Evolutionary conservation across 2,888 invertebrate genomes (phyloP).

Genomic region (Mermis nigrescens): DNA sequence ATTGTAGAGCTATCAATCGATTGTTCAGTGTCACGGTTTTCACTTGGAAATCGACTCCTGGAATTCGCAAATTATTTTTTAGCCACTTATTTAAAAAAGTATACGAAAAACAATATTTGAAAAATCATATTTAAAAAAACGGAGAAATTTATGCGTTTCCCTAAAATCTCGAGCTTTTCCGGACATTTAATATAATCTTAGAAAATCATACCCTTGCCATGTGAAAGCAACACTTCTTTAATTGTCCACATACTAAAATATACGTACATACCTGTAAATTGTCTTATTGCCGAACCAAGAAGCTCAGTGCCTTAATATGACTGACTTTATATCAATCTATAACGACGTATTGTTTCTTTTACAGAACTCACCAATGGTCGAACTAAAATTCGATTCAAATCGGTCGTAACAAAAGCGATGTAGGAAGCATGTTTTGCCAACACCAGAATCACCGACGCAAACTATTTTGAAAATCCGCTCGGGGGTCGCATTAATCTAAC

Average conservation of each 20-base stretch:
- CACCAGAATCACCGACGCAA: constrained; percentile 41
- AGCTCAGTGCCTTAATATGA: too few relatives aligned
- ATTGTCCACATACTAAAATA: too few relatives aligned
- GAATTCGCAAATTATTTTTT: constrained; percentile 8
- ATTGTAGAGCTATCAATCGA: constrained; percentile 34
- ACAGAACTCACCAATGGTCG: constrained; percentile 38
- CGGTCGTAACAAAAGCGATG: constrained; percentile 40
- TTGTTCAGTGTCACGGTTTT: constrained; percentile 34
- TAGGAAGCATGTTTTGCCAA: constrained; percentile 41
- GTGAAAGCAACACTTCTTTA: too few relatives aligned
- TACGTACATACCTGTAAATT: too few relatives aligned
- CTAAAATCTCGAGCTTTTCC: background rate
- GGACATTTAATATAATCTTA: background rate
- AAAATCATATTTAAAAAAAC: too few relatives aligned
- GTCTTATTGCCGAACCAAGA: too few relatives aligned
- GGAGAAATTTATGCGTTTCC: background rate
- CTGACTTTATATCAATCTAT: too few relatives aligned
- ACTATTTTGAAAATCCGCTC: constrained; percentile 41
- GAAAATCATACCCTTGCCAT: background rate
- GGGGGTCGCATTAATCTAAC: constrained; percentile 21
- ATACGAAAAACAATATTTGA: background rate
- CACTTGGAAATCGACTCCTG: constrained; percentile 41
- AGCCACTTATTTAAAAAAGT: constrained; percentile 1
- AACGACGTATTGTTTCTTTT: too few relatives aligned
- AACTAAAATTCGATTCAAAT: constrained; percentile 39